A percentile compares a stretch with the other conserved stretches of the same genome.
Conservation (phyloP, 2,113 vertebrate species). For the Trematomus loennbergii region DNA sequence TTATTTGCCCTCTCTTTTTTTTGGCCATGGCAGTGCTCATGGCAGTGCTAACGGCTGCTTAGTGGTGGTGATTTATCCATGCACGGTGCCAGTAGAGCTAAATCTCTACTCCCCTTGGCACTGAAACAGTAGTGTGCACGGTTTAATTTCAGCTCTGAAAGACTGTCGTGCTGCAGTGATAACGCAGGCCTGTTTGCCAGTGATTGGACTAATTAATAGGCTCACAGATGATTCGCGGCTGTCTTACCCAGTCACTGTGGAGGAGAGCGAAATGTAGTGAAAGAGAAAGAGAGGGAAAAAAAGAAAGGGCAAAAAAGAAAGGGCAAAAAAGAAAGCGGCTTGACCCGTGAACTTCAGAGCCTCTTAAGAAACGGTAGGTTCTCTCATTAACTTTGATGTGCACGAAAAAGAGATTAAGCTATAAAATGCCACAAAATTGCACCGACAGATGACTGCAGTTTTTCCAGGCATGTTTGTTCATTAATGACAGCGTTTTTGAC, state of each 20-base stretch:
- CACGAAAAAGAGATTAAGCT: slow-evolving; percentile 21
- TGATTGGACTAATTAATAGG: slow-evolving; percentile 82
- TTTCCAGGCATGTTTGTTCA: slow-evolving; percentile 45
- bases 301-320: slow-evolving; percentile 20
- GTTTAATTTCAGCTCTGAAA: slow-evolving; percentile 79
- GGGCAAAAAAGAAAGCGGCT: slow-evolving; percentile 39
- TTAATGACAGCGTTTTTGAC: slow-evolving; percentile 47
- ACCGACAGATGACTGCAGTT: slow-evolving; percentile 28
- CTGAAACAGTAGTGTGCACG: slow-evolving; percentile 73
- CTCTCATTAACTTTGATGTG: slow-evolving; percentile 31
- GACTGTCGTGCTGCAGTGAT: slow-evolving; percentile 73
- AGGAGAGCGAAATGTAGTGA: slow-evolving; percentile 20
- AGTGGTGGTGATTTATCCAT: slow-evolving; percentile 77
- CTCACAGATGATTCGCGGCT: slow-evolving; percentile 72
- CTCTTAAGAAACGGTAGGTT: slow-evolving; percentile 33
- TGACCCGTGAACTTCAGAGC: slow-evolving; percentile 54
- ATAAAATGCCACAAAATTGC: slow-evolving; percentile 19
- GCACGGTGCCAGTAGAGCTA: slow-evolving; percentile 71
- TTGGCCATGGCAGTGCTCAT: slow-evolving; percentile 42
- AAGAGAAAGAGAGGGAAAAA: background rate
- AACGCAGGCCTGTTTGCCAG: slow-evolving; percentile 74
- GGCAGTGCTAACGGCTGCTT: slow-evolving; percentile 73
- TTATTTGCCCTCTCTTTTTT: slow-evolving; percentile 60
- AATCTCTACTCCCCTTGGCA: slow-evolving; percentile 76
- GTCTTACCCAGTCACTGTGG: slow-evolving; percentile 55